Evolutionary conservation across 2,888 invertebrate species (phyloP).

Genomic region (Sinodicranocentrus sp.): DNA sequence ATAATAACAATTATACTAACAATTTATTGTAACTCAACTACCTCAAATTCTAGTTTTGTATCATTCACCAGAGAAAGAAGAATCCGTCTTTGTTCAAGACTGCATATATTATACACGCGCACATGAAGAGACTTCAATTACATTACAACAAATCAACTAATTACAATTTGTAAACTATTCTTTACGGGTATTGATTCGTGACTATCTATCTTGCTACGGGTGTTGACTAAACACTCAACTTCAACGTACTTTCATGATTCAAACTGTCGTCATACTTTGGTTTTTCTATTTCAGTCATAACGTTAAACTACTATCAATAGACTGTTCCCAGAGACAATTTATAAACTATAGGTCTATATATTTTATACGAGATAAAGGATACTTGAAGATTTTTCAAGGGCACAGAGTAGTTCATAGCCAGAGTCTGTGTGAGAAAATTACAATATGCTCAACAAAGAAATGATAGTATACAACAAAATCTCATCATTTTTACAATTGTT

Average conservation of each 20-base stretch:
- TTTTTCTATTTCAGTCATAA: too few relatives aligned
- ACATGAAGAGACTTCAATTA: conserved; percentile 10
- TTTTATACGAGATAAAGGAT: background rate
- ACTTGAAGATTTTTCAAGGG: background rate
- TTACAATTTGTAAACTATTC: too few relatives aligned
- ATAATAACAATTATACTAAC: background rate
- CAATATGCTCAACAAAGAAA: conserved; percentile 9
- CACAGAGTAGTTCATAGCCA: background rate
- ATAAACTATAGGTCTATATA: too few relatives aligned
- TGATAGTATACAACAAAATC: conserved; percentile 1
- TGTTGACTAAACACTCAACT: too few relatives aligned
- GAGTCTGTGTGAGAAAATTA: background rate
- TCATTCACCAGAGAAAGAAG: background rate
- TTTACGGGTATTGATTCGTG: too few relatives aligned
- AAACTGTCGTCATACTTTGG: too few relatives aligned
- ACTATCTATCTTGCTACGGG: too few relatives aligned
- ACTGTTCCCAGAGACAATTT: too few relatives aligned
- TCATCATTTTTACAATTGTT: background rate
- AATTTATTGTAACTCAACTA: conserved; percentile 30
- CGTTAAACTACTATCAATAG: too few relatives aligned
- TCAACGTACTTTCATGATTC: too few relatives aligned
- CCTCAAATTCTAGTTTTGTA: conserved; percentile 35
- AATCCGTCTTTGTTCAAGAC: conserved; percentile 47
- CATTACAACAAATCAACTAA: conserved; percentile 20
- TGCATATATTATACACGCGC: conserved; percentile 24